A percentile compares a stretch with the other conserved stretches of the same genome.
Conservation (phyloP, 1,140 invertebrate species). For the Drosophila lowei region DNA sequence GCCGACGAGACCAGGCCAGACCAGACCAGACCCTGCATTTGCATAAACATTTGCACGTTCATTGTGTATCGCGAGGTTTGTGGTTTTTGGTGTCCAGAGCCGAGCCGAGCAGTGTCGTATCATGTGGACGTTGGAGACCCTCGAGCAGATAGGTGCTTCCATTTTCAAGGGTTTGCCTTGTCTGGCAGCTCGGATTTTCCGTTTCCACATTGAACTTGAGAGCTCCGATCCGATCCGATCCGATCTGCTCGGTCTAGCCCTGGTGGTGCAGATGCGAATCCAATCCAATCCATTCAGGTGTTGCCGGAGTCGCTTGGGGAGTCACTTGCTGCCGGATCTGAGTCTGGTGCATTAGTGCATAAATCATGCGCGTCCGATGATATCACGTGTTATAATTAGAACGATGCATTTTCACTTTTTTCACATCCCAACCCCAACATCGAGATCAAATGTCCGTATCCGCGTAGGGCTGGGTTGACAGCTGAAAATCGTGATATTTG, state of each 20-base stretch:
- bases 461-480: conserved; percentile 37
- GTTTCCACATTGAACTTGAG: conserved; percentile 75
- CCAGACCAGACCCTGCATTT: conserved; percentile 23
- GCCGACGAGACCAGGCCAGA: conserved; percentile 14
- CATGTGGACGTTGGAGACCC: conserved; percentile 17
- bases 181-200: conserved; percentile 69
- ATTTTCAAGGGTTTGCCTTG: conserved; percentile 78
- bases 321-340: conserved; percentile 7
- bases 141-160: conserved; percentile 46
- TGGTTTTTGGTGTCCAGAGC: conserved; percentile 56
- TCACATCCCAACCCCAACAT: conserved; percentile 23
- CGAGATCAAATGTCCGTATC: conserved; percentile 21
- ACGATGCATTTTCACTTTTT: conserved; percentile 78
- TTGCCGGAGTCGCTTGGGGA: conserved; percentile 16
- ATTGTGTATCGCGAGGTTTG: conserved; percentile 43
- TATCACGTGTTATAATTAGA: conserved; percentile 78
- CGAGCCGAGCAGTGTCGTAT: conserved; percentile 13
- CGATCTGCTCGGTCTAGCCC: background rate
- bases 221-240: conserved; percentile 29
- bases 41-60: conserved; percentile 50
- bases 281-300: conserved; percentile 40
- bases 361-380: conserved; percentile 67
- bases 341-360: conserved; percentile 59
- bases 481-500: conserved; percentile 79
- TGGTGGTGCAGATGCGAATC: conserved; percentile 14